Evolutionary conservation across 2,797 vertebrate species (phyloP).

Genomic region (Carduelis carduelis): DNA sequence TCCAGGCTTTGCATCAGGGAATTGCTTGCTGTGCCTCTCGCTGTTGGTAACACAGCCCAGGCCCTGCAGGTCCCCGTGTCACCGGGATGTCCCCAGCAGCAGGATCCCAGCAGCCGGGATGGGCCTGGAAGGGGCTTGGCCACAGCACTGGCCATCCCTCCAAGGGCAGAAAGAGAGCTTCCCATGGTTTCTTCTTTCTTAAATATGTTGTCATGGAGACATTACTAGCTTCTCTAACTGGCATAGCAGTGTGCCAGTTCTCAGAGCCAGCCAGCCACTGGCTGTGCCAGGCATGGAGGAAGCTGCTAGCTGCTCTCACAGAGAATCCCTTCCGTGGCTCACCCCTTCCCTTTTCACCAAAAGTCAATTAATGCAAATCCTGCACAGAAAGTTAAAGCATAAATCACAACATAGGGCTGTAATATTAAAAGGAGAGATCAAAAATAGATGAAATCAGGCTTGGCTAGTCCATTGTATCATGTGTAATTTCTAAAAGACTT

Average conservation of each 20-base stretch:
- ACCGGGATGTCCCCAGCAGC: rapidly evolving
- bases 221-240: neutral
- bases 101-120: neutral
- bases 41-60: neutral
- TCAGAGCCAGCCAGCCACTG: neutral
- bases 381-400: neutral
- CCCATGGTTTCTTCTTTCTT: neutral
- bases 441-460: neutral
- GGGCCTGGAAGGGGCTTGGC: neutral
- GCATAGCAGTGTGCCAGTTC: neutral
- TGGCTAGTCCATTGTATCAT: neutral
- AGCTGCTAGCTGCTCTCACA: neutral
- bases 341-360: neutral
- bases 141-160: neutral
- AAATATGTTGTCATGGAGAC: neutral
- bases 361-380: neutral
- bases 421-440: neutral
- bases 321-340: rapidly evolving
- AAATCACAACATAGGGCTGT: neutral
- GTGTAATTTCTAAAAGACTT: neutral
- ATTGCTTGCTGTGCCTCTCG: neutral
- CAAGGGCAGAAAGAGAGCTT: neutral
- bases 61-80: neutral
- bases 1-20: rapidly evolving
- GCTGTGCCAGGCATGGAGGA: neutral